Evolutionary conservation across 2,888 invertebrate genomes (phyloP).

Genomic region (Hirtodrosophila cameraria): DNA sequence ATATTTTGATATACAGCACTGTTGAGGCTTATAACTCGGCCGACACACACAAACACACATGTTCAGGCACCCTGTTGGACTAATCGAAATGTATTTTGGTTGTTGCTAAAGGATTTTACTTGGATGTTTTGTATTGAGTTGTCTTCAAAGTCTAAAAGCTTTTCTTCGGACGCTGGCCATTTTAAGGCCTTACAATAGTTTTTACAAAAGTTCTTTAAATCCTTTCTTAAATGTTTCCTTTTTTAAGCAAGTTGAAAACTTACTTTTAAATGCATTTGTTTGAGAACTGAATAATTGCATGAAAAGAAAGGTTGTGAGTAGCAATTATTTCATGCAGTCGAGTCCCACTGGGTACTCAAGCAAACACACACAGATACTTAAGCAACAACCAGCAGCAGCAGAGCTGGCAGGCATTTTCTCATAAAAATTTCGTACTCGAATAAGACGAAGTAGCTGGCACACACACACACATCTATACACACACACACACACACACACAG

Average conservation of each 20-base stretch:
- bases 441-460: constrained; percentile 76
- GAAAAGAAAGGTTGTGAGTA: background rate
- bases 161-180: too few species aligned
- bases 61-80: constrained; percentile 35
- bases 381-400: constrained; percentile 32
- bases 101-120: too few species aligned
- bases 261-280: too few species aligned
- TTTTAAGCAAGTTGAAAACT: background rate
- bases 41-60: constrained; percentile 38
- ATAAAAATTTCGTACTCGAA: constrained; percentile 78
- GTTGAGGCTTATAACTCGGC: constrained; percentile 70
- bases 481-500: constrained; percentile 24
- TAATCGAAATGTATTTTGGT: too few species aligned
- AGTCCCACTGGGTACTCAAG: constrained; percentile 41
- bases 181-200: too few species aligned
- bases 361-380: constrained; percentile 39
- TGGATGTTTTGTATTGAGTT: too few species aligned
- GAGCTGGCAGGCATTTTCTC: constrained; percentile 75
- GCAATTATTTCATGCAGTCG: constrained; percentile 24
- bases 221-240: too few species aligned
- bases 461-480: constrained; percentile 32
- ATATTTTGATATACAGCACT: constrained; percentile 82
- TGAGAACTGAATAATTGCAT: background rate
- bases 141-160: too few species aligned
- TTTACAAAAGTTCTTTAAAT: too few species aligned